Evolutionary conservation across 2,888 invertebrate genomes (phyloP).

Genomic region (Steinernema scapterisci): DNA sequence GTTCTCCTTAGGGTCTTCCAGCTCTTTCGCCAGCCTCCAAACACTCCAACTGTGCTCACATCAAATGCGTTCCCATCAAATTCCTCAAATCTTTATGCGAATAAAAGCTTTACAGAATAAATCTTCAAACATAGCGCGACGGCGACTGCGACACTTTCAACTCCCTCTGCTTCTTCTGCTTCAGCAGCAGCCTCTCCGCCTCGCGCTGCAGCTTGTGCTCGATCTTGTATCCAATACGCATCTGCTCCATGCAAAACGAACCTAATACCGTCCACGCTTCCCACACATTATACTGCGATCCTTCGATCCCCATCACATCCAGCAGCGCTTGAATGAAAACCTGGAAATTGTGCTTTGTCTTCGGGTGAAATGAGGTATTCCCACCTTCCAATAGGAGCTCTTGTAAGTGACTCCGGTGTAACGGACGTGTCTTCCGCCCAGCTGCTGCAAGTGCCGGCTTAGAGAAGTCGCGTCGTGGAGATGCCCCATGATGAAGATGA

Average conservation of each 20-base stretch:
- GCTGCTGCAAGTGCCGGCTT: conserved; percentile 51
- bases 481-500: conserved; percentile 42
- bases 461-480: conserved; percentile 43
- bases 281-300: conserved; percentile 42
- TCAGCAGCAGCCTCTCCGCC: conserved; percentile 44
- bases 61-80: too few species aligned
- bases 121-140: not conserved
- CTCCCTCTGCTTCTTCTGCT: not conserved
- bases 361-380: not conserved
- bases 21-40: too few species aligned
- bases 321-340: conserved; percentile 50
- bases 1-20: too few species aligned
- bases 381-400: conserved; percentile 50
- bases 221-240: conserved; percentile 52
- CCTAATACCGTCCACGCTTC: conserved; percentile 47
- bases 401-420: conserved; percentile 55
- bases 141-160: conserved; percentile 6
- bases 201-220: conserved; percentile 53
- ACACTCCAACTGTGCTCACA: too few species aligned
- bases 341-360: conserved; percentile 30
- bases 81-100: too few species aligned
- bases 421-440: conserved; percentile 52
- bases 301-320: conserved; percentile 46
- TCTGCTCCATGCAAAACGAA: conserved; percentile 51
- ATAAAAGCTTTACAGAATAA: not conserved